phyloP scores from a whole-genome alignment of 1,140 invertebrate genomes.

The Ceratina japonica region DNA sequence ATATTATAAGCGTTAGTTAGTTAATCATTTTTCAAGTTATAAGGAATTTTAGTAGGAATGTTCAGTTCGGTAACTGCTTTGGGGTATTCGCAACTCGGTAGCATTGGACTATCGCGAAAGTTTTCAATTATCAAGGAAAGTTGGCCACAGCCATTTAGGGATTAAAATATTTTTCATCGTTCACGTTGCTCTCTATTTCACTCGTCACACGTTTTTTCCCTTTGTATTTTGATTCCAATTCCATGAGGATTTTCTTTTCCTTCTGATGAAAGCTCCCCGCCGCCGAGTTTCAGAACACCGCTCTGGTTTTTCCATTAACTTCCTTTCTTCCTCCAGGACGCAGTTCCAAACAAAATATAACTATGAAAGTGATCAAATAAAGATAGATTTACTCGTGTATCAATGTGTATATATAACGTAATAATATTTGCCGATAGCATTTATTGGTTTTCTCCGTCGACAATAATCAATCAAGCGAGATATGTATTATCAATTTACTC shows the following conservation, averaged over 20 bases:
- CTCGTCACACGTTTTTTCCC: background rate
- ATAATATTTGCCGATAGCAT: no score
- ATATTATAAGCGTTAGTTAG: no score
- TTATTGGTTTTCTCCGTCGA: no score
- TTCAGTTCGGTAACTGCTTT: background rate
- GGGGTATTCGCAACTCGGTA: background rate
- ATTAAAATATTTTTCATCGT: conserved; percentile 24
- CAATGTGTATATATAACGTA: no score
- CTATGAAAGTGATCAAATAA: no score
- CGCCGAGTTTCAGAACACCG: background rate
- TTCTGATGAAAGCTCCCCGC: background rate
- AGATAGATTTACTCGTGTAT: no score
- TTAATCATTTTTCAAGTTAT: no score
- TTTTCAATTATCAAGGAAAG: conserved; percentile 13
- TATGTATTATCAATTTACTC: no score
- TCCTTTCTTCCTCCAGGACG: background rate
- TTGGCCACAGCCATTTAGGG: conserved; percentile 1
- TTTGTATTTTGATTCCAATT: background rate
- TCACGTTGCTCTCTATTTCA: background rate
- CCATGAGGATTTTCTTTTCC: background rate
- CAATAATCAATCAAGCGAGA: no score
- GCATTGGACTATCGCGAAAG: background rate
- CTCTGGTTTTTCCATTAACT: background rate
- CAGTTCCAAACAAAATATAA: conserved; percentile 5
- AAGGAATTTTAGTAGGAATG: background rate